These are phyloP conservation scores for Pseudochirops cupreus DNA, from an alignment of 2,797 vertebrate genomes.

Conservation along the genomic window DNA sequence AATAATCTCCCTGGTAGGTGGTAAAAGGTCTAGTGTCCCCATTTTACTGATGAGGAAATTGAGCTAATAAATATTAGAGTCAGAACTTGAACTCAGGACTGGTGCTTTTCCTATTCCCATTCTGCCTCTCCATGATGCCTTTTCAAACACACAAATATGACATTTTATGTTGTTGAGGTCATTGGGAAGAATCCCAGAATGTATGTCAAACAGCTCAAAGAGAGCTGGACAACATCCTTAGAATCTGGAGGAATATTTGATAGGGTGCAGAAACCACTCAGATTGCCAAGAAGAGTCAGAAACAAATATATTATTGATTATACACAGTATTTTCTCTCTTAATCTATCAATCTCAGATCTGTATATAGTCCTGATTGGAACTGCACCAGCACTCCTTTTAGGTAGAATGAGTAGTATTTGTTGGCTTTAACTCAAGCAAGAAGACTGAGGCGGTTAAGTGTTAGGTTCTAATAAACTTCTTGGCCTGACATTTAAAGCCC, in stretches of 20 bases:
- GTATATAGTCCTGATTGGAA: slow-evolving; percentile 24
- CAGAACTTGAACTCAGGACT: neutral
- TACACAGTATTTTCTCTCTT: slow-evolving; percentile 59
- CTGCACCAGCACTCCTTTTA: neutral
- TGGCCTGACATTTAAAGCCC: neutral
- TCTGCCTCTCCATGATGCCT: slow-evolving; percentile 2
- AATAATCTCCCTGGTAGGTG: neutral
- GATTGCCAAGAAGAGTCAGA: slow-evolving; percentile 74
- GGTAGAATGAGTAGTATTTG: neutral
- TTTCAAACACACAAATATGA: slow-evolving; percentile 78
- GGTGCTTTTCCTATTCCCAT: neutral
- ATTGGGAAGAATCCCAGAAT: slow-evolving; percentile 71
- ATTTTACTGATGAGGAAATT: neutral
- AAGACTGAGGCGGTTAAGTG: neutral
- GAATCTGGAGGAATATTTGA: slow-evolving; percentile 75
- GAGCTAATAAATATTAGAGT: neutral
- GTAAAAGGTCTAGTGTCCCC: neutral
- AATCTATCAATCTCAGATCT: neutral
- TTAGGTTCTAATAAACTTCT: neutral
- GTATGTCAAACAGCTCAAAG: slow-evolving; percentile 67
- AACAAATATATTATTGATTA: slow-evolving; percentile 76
- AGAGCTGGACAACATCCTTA: slow-evolving; percentile 63
- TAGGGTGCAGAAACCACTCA: slow-evolving; percentile 73
- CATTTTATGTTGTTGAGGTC: slow-evolving; percentile 64
- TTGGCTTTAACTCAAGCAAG: neutral